phyloP scores from a whole-genome alignment of 2,888 invertebrate genomes.

The Zygothrica quintamaculata region DNA sequence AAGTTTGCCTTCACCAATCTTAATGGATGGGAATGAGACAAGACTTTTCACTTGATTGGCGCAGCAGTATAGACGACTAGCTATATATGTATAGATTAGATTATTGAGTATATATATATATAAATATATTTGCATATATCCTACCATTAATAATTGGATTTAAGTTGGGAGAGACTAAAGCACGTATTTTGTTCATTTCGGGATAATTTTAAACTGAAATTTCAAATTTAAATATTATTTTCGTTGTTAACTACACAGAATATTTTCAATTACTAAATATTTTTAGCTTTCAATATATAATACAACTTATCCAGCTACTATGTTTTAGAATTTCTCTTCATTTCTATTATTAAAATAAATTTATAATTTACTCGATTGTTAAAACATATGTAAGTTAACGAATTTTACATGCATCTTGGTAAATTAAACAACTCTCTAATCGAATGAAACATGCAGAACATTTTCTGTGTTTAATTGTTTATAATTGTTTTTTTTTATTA shows the following conservation, averaged over 20 bases:
- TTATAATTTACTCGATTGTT: no score
- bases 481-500: no score
- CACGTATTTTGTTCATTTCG: conserved; percentile 44
- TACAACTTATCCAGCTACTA: conserved; percentile 17
- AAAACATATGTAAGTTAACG: no score
- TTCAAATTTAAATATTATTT: conserved; percentile 1
- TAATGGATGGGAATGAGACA: conserved; percentile 37
- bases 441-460: no score
- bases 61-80: conserved; percentile 33
- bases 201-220: conserved; percentile 25
- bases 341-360: no score
- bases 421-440: no score
- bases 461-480: no score
- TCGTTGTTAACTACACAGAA: conserved; percentile 11
- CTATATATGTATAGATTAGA: conserved; percentile 15
- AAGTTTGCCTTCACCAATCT: conserved; percentile 47
- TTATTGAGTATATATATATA: neutral
- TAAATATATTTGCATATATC: neutral
- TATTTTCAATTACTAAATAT: conserved; percentile 12
- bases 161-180: conserved; percentile 36
- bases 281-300: neutral
- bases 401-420: no score
- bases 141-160: conserved; percentile 39
- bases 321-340: neutral
- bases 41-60: conserved; percentile 15